Evolutionary conservation across 2,888 invertebrate genomes (phyloP).

Genomic region (Crepidodera aurea): DNA sequence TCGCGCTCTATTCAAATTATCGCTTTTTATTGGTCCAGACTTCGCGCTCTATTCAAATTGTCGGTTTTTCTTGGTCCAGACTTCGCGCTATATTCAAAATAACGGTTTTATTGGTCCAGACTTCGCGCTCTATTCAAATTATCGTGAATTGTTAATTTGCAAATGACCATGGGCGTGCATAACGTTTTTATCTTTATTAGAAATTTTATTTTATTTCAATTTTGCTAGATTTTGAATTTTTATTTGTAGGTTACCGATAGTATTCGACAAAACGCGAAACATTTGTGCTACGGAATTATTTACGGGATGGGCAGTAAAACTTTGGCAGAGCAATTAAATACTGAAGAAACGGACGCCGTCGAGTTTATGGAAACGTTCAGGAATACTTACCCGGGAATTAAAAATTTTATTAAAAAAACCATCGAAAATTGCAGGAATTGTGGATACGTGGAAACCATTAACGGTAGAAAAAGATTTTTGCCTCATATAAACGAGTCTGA

Average conservation of each 20-base stretch:
- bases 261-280: constrained; percentile 86
- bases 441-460: constrained; percentile 86
- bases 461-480: constrained; percentile 80
- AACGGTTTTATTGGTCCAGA: too few species aligned
- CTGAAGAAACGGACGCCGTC: constrained; percentile 80
- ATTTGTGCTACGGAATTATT: constrained; percentile 95
- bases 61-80: too few species aligned
- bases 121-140: too few species aligned
- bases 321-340: constrained; percentile 79
- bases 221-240: too few species aligned
- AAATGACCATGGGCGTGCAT: too few species aligned
- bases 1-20: too few species aligned
- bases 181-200: too few species aligned
- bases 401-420: constrained; percentile 67
- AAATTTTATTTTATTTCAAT: too few species aligned
- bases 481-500: constrained; percentile 75
- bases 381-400: constrained; percentile 76
- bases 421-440: constrained; percentile 69
- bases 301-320: constrained; percentile 94
- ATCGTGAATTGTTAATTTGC: too few species aligned
- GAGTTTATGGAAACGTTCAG: constrained; percentile 84
- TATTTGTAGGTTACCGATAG: constrained; percentile 72
- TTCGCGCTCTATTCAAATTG: too few species aligned
- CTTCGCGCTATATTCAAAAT: too few species aligned
- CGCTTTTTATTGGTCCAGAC: too few species aligned